Base-by-base conservation (phyloP, 2,888 invertebrate species). In the Heteromyza rotundicornis region DNA sequence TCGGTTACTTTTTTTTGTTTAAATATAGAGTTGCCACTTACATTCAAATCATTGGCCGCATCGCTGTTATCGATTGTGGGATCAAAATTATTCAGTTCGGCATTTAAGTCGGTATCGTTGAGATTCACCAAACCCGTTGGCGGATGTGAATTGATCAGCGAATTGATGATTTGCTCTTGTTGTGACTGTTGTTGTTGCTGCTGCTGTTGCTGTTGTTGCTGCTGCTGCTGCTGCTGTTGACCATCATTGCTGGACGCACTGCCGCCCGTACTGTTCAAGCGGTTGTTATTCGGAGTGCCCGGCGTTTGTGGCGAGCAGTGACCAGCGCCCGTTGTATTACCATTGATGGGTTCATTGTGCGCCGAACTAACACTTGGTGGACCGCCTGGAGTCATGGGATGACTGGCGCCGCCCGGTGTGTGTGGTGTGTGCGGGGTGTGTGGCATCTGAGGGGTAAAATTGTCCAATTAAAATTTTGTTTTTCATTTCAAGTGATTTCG, bases 11-110 rank as follows among this genome's bases (percentile, higher is more conserved):
- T n/a, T n/a, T n/a, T n/a, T n/a, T n/a, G n/a, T n/a, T n/a, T n/a
- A n/a, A n/a, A n/a, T n/a, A n/a, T n/a, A 27, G 27, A 54, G 7
- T 35, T 54, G 8, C 1, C 36, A 89, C 94, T 92, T 86, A 96
- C 96, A 86, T 96, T 96, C 74, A 96, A 88, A 84, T 95, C 95
- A 79, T 91, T 90, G 67, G 92, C 91, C 70, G 93, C 94, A 84
- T 95, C 95, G 61, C 94, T 94, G 76, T 77, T 70, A 35, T 95
- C 95, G 76, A 96, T 95, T 73, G 95, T 92, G 40, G 96, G 95
- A 84, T 96, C 96, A 81, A 96, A 96, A 84, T 94, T 94, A 63
- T 80, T 79, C 78, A 95, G 87, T 84, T 95, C 95, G 58, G 92
- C 92, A 66, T 93, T 93, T 76, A 94, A 89, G 84, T 92, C 92